Evolutionary conservation across 92 coral and sea anemone genomes (phyloP).

Genomic region (Micromussa lordhowensis): DNA sequence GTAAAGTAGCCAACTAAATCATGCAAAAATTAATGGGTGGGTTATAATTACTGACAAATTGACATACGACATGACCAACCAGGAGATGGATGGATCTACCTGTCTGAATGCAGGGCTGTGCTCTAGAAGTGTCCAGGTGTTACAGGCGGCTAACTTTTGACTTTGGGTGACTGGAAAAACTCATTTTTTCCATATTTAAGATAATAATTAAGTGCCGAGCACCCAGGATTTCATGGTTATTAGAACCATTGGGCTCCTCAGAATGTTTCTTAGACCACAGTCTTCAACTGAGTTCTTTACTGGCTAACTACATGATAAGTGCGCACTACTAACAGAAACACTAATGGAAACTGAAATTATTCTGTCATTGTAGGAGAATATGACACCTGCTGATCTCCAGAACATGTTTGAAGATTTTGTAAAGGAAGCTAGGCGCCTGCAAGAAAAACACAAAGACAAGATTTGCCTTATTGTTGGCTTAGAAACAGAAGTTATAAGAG

Average conservation of each 20-base stretch:
- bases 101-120: no score
- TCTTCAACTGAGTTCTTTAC: neutral
- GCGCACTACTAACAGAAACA: neutral
- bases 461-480: conserved; percentile 73
- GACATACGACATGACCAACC: neutral
- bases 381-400: conserved; percentile 64
- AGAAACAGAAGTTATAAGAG: conserved; percentile 75
- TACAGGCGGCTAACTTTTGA: no score
- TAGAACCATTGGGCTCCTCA: no score
- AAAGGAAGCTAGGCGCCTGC: conserved; percentile 67
- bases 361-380: conserved; percentile 45
- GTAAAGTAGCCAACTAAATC: no score
- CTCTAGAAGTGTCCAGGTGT: no score
- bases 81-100: neutral
- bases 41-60: neutral
- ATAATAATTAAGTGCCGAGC: no score
- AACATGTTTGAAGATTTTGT: conserved; percentile 62
- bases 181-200: no score
- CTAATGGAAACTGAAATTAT: neutral
- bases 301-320: neutral
- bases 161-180: no score
- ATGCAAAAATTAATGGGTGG: no score
- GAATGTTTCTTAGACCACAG: no score
- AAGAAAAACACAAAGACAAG: conserved; percentile 68
- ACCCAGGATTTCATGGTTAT: no score